phyloP scores from a whole-genome alignment of 2,888 invertebrate species.

The Hedya salicella region DNA sequence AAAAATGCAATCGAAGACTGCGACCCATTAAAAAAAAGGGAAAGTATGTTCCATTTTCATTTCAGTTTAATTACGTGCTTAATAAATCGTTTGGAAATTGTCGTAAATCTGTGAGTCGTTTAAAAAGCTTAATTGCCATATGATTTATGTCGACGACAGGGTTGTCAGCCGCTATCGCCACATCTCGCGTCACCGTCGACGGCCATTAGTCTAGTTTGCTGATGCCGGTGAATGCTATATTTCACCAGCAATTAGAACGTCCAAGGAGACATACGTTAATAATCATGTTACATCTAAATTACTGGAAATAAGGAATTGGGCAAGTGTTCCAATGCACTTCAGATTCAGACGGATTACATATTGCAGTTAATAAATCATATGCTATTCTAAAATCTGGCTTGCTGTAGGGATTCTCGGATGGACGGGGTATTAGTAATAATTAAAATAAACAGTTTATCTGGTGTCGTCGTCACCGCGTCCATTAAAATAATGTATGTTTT shows the following conservation, averaged over 20 bases:
- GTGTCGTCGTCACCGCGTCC: constrained; percentile 51
- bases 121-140: constrained; percentile 59
- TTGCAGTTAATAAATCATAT: constrained; percentile 33
- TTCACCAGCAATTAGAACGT: constrained; percentile 59
- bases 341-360: constrained; percentile 20
- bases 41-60: constrained; percentile 35
- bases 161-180: constrained; percentile 58
- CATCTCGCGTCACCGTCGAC: constrained; percentile 50
- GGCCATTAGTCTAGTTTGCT: constrained; percentile 48
- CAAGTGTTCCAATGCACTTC: constrained; percentile 9
- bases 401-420: constrained; percentile 9
- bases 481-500: constrained; percentile 72
- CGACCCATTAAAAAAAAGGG: constrained; percentile 18
- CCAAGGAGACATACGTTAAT: constrained; percentile 50
- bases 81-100: constrained; percentile 45
- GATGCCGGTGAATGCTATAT: constrained; percentile 49
- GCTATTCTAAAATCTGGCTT: constrained; percentile 2
- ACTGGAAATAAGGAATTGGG: constrained; percentile 33
- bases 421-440: constrained; percentile 38
- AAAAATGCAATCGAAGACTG: neutral
- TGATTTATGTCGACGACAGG: constrained; percentile 63
- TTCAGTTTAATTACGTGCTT: constrained; percentile 44
- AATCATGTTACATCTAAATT: constrained; percentile 40
- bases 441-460: constrained; percentile 40
- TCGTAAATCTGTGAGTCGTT: constrained; percentile 58